Percentiles rank a stretch among this genome's conserved stretches.
These are phyloP conservation scores for Griposia aprilina DNA, from an alignment of 2,888 invertebrate species.

Conservation along the genomic window DNA sequence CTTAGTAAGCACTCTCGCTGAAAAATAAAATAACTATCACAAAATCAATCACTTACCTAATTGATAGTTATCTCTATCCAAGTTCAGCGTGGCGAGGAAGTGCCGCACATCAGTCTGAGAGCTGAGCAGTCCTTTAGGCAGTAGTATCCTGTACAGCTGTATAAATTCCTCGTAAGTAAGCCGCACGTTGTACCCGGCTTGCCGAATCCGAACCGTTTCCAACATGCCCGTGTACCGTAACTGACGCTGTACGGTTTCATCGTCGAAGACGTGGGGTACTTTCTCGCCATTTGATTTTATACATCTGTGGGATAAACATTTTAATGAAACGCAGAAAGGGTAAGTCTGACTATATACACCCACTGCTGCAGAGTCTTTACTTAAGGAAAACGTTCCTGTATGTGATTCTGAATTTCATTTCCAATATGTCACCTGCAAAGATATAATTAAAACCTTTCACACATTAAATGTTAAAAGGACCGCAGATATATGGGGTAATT, in stretches of 20 bases:
- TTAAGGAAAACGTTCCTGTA: no score
- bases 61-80: slow-evolving; percentile 97
- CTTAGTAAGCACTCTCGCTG: not conserved
- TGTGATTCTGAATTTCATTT: no score
- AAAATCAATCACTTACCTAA: slow-evolving; percentile 88
- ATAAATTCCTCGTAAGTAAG: slow-evolving; percentile 98
- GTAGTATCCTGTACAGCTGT: slow-evolving; percentile 96
- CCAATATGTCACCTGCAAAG: no score
- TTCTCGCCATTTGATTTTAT: slow-evolving; percentile 99
- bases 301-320: slow-evolving; percentile 91
- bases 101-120: slow-evolving; percentile 96
- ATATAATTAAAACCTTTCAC: no score
- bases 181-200: slow-evolving; percentile 98
- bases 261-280: slow-evolving; percentile 97
- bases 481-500: no score
- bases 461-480: no score
- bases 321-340: not conserved
- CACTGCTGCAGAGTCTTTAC: no score
- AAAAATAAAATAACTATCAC: not conserved
- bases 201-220: slow-evolving; percentile 98
- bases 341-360: not conserved
- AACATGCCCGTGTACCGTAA: slow-evolving; percentile 99
- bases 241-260: slow-evolving; percentile 96
- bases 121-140: slow-evolving; percentile 96
- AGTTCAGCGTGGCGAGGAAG: slow-evolving; percentile 95